phyloP scores from a whole-genome alignment of 2,113 vertebrate genomes.

The Myrmecobius fasciatus region DNA sequence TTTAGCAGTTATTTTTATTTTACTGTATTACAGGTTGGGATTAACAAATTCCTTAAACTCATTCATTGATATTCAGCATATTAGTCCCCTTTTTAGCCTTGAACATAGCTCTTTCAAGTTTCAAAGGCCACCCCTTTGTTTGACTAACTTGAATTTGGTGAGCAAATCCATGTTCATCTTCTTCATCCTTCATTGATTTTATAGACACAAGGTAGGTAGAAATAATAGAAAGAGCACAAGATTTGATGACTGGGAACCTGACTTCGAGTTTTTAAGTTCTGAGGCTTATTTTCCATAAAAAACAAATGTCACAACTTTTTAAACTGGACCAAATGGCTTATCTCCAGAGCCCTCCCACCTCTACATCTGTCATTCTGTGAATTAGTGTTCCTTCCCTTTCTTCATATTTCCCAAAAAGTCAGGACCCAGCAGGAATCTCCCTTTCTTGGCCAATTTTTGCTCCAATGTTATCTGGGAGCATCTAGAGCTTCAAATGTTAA shows the following conservation, averaged over 20 bases:
- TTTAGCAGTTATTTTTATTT: background rate
- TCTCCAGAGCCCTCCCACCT: background rate
- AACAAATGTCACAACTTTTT: background rate
- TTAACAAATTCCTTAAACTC: background rate
- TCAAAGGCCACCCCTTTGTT: background rate
- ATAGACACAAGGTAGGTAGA: background rate
- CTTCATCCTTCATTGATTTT: background rate
- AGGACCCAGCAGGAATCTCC: conserved; percentile 1
- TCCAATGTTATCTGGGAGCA: background rate
- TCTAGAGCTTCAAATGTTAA: background rate
- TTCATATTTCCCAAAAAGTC: conserved; percentile 15
- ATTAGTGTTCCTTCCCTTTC: background rate
- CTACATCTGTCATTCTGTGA: background rate
- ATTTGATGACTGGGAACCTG: background rate
- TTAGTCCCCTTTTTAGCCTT: background rate
- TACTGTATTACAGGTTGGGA: background rate
- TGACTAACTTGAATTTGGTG: background rate
- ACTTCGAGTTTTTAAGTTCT: background rate
- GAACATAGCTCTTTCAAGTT: background rate
- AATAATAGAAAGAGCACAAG: background rate
- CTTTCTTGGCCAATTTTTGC: conserved; percentile 15
- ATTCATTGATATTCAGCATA: background rate
- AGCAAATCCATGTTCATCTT: background rate
- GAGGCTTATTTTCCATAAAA: background rate
- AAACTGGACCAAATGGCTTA: background rate